Evolutionary conservation across 1,140 invertebrate species (phyloP).

Genomic region (Chironomus striatipennis): DNA sequence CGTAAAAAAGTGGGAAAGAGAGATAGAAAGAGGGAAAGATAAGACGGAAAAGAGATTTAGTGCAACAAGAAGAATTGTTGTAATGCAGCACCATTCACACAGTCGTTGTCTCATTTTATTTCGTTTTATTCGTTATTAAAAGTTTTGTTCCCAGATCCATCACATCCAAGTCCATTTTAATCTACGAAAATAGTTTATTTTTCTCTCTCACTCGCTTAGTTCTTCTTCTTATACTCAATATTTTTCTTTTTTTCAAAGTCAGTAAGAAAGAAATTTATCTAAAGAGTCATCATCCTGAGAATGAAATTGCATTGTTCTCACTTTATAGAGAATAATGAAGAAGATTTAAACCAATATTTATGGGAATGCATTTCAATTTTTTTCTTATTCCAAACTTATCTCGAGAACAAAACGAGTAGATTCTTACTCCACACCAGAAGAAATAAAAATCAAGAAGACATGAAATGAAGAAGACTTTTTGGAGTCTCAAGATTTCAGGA

Average conservation of each 20-base stretch:
- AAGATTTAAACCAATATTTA: slow-evolving; percentile 6
- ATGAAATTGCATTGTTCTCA: slow-evolving; percentile 13
- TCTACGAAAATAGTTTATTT: neutral
- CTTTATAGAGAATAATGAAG: neutral
- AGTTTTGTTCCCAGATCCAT: slow-evolving; percentile 6
- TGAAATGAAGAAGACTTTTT: too few relatives aligned
- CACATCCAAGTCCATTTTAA: neutral
- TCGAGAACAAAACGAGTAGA: too few relatives aligned
- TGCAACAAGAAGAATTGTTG: neutral
- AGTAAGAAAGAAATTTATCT: neutral
- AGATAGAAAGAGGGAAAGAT: neutral
- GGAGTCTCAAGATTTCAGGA: too few relatives aligned
- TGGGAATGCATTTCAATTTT: neutral
- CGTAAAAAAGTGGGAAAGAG: too few relatives aligned
- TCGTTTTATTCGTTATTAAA: neutral
- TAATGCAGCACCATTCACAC: neutral
- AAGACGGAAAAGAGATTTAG: slow-evolving; percentile 12
- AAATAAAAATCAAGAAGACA: too few relatives aligned
- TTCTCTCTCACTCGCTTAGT: neutral
- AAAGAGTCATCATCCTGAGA: slow-evolving; percentile 12
- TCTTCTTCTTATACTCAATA: neutral
- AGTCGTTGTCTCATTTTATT: neutral
- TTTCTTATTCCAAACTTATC: too few relatives aligned
- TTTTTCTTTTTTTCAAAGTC: neutral
- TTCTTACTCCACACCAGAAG: too few relatives aligned